These are phyloP conservation scores for Scomberomorus guttatus DNA, from an alignment of 2,797 vertebrate species.

Conservation along the genomic window DNA sequence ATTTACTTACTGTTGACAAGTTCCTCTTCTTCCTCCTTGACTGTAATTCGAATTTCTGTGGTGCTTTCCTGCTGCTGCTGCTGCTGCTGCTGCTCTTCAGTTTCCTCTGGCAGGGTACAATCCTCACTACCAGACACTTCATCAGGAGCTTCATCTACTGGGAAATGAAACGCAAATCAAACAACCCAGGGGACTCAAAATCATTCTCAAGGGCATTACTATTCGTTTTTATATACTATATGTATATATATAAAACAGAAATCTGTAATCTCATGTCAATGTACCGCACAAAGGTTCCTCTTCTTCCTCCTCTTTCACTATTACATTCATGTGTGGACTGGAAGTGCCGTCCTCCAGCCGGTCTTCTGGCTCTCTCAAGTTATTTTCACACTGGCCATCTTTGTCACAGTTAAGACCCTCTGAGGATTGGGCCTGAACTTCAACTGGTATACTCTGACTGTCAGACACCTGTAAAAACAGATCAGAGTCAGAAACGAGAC, in stretches of 20 bases:
- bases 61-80: conserved; percentile 44
- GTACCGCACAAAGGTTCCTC: conserved; percentile 79
- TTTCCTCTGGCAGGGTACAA: conserved; percentile 27
- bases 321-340: conserved; percentile 74
- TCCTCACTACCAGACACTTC: conserved; percentile 48
- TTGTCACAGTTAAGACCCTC: conserved; percentile 41
- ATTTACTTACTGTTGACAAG: conserved; percentile 62
- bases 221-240: background rate
- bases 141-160: conserved; percentile 52
- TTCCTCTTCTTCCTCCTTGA: conserved; percentile 78
- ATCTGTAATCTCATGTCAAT: conserved; percentile 1
- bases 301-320: conserved; percentile 80
- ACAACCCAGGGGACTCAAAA: background rate
- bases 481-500: background rate
- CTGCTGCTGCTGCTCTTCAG: conserved; percentile 32
- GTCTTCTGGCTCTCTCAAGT: conserved; percentile 21
- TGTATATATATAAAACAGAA: background rate
- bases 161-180: conserved; percentile 1
- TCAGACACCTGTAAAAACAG: conserved; percentile 49
- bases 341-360: conserved; percentile 26
- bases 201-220: background rate
- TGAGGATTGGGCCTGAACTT: conserved; percentile 26
- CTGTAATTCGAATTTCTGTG: conserved; percentile 64
- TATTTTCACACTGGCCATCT: conserved; percentile 33
- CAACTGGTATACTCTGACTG: conserved; percentile 25